Base-by-base conservation (phyloP, 2,113 vertebrate species). In the Equus przewalskii region DNA sequence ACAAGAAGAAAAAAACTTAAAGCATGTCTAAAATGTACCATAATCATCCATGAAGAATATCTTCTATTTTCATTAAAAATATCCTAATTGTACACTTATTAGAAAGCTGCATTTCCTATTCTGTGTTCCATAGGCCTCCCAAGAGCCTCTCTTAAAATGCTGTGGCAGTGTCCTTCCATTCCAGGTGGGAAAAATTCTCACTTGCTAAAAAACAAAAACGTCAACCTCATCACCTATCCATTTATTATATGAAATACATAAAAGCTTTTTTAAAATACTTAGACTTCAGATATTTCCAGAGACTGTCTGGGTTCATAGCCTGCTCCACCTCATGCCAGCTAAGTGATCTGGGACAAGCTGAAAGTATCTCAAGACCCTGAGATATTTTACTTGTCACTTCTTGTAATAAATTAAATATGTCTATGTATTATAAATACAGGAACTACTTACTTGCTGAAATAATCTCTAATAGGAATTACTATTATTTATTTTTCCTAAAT, bases 101-200 rank as follows among this genome's bases (percentile, higher is more conserved):
- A 85, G 28, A 85, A 76, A 93, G 70, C 70, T 76, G 12, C 76
- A 64, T 75, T 84, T 84, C 58, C 18, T 92, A 84, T 22, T 92
- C 44, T 64, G 7, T 65, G 64, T 33, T 33, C 58, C n/a, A 84
- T 1, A 33, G n/a, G 44, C 80, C 70, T 93, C 69, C 12, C 33
- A 81, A 85, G 2, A 84, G 2, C 44, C 58, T 75, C 7, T 44
- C 82, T 65, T 93, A 46, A 78, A 56, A n/a, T 44, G 21, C 14
- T 93, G 19, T 58, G 73, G n/a, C 60, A 76, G 6, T 44, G 21
- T 46, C 91, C n/a, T 76, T 78, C 36, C 72, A 62, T 49, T 65
- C 44, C 28, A 64, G 22, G 41, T 62, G 41, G 83, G 56, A 73
- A 64, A 92, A 83, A 51, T 36, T 62, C 67, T 49, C 54, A 92